Percentiles rank a stretch among this genome's conserved stretches.
Evolutionary conservation across 1,140 invertebrate genomes (phyloP).

Genomic region (Papilio glaucus): DNA sequence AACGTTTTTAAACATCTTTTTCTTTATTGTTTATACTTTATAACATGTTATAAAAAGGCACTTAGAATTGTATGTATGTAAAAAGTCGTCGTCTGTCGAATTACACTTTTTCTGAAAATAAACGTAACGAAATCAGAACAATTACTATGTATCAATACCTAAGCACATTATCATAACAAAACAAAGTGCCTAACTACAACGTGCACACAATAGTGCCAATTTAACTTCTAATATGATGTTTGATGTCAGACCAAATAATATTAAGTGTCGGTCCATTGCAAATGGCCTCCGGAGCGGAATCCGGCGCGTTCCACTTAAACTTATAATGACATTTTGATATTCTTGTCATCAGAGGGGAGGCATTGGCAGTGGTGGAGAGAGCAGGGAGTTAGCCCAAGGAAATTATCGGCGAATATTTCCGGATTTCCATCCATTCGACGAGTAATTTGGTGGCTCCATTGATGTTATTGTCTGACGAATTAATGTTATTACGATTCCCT

Average conservation of each 20-base stretch:
- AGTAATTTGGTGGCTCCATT: conserved; percentile 70
- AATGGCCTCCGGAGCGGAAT: conserved; percentile 63
- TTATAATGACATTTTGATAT: conserved; percentile 82
- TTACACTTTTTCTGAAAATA: neutral
- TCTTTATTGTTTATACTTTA: too few species aligned
- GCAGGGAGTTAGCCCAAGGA: conserved; percentile 39
- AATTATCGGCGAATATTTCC: conserved; percentile 74
- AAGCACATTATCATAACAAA: neutral
- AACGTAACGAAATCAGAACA: neutral
- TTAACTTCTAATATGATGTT: conserved; percentile 42
- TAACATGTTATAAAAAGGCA: too few species aligned
- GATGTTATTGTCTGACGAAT: conserved; percentile 73
- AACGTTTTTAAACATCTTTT: too few species aligned
- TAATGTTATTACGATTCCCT: conserved; percentile 65
- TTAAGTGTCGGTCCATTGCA: conserved; percentile 60
- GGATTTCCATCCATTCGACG: conserved; percentile 74
- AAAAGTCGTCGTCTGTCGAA: neutral
- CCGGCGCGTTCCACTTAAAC: conserved; percentile 66
- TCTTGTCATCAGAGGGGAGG: conserved; percentile 63
- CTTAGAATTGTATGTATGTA: too few species aligned
- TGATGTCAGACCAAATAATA: conserved; percentile 52
- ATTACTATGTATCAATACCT: neutral
- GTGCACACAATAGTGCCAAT: neutral
- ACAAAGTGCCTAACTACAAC: neutral
- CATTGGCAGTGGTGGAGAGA: conserved; percentile 16